A percentile compares a stretch with the other conserved stretches of the same genome.
Evolutionary conservation across 2,888 invertebrate species (phyloP).

Genomic region (Netelia virgata): DNA sequence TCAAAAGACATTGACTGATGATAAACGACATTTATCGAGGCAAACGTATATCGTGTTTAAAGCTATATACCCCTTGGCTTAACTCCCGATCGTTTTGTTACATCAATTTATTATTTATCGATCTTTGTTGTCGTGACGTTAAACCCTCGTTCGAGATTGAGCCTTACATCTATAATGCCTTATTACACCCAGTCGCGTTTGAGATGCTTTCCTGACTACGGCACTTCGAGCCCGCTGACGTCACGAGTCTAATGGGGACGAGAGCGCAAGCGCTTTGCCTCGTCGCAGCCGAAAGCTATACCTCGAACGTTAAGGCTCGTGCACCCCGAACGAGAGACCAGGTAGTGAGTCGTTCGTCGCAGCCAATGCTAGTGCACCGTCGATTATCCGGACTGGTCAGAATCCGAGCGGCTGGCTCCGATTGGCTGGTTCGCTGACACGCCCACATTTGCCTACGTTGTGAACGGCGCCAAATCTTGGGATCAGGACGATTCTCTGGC

Average conservation of each 20-base stretch:
- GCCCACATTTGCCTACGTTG: not conserved
- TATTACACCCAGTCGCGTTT: not conserved
- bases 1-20: not conserved
- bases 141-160: conserved; percentile 8
- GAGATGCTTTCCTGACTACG: conserved; percentile 6
- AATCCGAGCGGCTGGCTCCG: not conserved
- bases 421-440: not conserved
- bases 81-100: conserved; percentile 47
- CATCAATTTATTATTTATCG: conserved; percentile 37
- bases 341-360: not conserved
- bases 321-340: not conserved
- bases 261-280: conserved; percentile 19
- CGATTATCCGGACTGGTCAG: not conserved
- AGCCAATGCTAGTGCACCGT: not conserved
- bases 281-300: conserved; percentile 39
- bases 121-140: conserved; percentile 28
- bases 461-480: conserved; percentile 2
- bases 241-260: conserved; percentile 15
- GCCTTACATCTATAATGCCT: not conserved
- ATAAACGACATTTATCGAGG: not conserved
- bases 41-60: not conserved
- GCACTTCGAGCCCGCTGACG: conserved; percentile 47
- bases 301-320: conserved; percentile 9
- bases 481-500: conserved; percentile 41
- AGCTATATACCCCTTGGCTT: conserved; percentile 23